Evolutionary conservation across 30 jellyfish, hydroid and myxozoan genomes (phyloP).

Genomic region (Rhopilema esculentum): DNA sequence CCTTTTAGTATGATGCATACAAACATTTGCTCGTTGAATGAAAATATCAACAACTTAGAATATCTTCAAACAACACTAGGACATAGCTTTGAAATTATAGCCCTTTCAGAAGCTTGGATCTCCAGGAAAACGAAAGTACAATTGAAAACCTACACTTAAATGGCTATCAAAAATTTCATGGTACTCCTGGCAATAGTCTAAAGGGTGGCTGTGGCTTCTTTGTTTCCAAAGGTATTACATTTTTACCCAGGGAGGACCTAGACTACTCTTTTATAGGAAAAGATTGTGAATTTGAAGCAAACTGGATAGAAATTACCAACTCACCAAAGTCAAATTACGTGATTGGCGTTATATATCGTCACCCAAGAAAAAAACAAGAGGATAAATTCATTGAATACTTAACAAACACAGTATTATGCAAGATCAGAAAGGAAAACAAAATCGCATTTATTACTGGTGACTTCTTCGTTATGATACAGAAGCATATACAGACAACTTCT

Average conservation of each 20-base stretch:
- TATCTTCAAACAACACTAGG: background rate
- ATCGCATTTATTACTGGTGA: background rate
- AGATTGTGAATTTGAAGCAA: conserved; percentile 8
- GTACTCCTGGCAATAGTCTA: background rate
- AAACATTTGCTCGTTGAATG: conserved; percentile 10
- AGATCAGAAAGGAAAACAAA: conserved; percentile 1
- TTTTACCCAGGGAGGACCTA: background rate
- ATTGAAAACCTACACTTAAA: background rate
- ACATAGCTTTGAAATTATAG: background rate
- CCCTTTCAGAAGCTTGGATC: conserved; percentile 9
- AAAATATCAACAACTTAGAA: background rate
- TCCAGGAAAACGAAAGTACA: background rate
- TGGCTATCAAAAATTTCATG: conserved; percentile 6
- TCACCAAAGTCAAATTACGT: background rate
- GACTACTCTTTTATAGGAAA: background rate
- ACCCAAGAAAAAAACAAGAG: background rate
- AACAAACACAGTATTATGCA: background rate
- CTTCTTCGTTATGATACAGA: background rate
- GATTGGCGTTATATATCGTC: conserved; percentile 4
- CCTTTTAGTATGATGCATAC: background rate
- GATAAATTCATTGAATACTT: background rate
- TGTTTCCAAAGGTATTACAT: background rate
- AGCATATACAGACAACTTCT: conserved; percentile 1
- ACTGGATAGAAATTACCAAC: background rate
- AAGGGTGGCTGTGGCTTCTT: conserved; percentile 14